Base-by-base conservation (phyloP, 2,797 vertebrate genomes). In the Sardinella longiceps region DNA sequence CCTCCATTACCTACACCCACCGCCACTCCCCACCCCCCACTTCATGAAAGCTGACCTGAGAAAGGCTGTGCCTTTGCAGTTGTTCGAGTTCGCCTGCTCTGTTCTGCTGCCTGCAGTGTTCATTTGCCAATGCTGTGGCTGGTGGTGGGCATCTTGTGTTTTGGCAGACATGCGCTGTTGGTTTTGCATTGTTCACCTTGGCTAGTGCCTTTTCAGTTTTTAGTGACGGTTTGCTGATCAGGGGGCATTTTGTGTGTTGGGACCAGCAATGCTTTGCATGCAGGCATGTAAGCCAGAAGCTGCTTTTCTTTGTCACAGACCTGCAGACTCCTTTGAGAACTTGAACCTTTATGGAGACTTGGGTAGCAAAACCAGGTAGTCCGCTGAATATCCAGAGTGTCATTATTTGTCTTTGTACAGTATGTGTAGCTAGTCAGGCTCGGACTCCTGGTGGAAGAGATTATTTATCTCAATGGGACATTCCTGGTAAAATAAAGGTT, bases 101-200 rank as follows among this genome's bases (percentile, higher is more conserved):
- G 51, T 33, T 15, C 28, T 70, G 23, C 28, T 53, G 70, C 23
- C 28, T 53, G 70, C 23, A 80, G 15, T 82, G 39, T 70, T 84
- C 83, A 1, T 83, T 82, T 70, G 63, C 28, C 3, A 33, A 18
- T 70, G 63, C 63, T 33, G 4, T 70, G 28, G 28, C 80, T 56
- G 7, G 18, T 39, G 80, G 56, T 28, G 43, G 70, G 43, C 63
- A 70, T 33, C 12, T 37, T 50, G 20, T 30, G 43, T 30, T 48
- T 28, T 48, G 45, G 30, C 37, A 50, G 50, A 84, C 15, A 14
- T 63, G 60, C 46, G 12, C 60, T 63, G 10, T 10, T 60, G 58
- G 7, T n/a, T 18, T 81, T 53, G 46, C 45, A 46, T 70, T 83
- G n/a, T 37, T 25, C 82, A 77, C 20, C 18, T 77, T 83, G 63